Conservation (phyloP, 1,140 invertebrate species). For the Cheumatopsyche charites region DNA sequence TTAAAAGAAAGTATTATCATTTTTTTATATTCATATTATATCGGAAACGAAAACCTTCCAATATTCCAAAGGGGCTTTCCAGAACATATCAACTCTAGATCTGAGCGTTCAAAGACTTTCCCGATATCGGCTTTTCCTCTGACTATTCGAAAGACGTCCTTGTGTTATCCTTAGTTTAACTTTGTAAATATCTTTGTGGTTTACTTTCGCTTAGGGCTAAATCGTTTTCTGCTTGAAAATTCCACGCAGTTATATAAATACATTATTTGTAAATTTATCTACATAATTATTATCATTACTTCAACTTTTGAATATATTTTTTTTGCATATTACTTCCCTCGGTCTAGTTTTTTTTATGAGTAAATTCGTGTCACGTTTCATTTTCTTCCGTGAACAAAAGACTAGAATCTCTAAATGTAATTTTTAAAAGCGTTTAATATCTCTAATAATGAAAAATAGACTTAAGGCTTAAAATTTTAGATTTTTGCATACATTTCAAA, state of each 20-base stretch:
- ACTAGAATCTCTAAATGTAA: not conserved
- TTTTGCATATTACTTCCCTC: no score
- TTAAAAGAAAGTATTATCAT: no score
- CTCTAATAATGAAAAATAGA: slow-evolving; percentile 21
- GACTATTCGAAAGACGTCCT: not conserved
- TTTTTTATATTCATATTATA: no score
- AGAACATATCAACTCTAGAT: not conserved
- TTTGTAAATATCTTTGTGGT: slow-evolving; percentile 38
- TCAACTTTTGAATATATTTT: no score
- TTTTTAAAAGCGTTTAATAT: slow-evolving; percentile 12
- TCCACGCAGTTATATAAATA: no score
- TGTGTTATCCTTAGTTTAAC: slow-evolving; percentile 34
- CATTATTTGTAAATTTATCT: no score
- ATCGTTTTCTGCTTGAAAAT: not conserved
- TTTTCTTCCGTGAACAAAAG: not conserved
- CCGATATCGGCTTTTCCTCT: slow-evolving; percentile 7
- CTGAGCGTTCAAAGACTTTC: slow-evolving; percentile 9
- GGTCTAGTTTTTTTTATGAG: no score
- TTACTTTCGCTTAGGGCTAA: slow-evolving; percentile 28
- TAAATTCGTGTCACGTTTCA: slow-evolving; percentile 2
- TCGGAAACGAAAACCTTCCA: not conserved
- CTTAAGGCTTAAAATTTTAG: not conserved
- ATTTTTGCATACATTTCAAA: not conserved
- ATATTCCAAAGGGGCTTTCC: not conserved
- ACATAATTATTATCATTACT: no score